These are phyloP conservation scores for Dicentrarchus labrax DNA, from an alignment of 2,113 vertebrate genomes.

Conservation along the genomic window DNA sequence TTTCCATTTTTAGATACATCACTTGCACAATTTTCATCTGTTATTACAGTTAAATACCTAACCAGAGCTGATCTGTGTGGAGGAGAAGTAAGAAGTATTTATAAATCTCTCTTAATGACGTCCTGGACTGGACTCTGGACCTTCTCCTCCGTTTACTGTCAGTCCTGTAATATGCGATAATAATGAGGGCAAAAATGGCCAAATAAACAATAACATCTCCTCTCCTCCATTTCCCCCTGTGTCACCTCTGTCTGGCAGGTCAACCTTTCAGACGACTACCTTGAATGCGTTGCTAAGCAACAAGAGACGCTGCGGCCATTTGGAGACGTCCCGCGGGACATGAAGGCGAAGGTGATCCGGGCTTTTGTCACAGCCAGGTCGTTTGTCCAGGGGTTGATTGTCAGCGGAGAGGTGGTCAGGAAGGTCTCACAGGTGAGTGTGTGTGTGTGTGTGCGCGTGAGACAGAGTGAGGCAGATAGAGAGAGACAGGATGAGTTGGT, in stretches of 20 bases:
- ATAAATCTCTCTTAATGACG: neutral
- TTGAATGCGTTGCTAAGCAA: slow-evolving; percentile 94
- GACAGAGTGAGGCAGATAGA: neutral
- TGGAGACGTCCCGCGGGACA: slow-evolving; percentile 89
- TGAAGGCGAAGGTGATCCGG: slow-evolving; percentile 89
- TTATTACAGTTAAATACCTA: neutral
- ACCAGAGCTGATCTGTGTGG: neutral
- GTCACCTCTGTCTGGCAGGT: slow-evolving; percentile 58
- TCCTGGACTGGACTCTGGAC: neutral
- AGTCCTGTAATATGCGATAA: no score
- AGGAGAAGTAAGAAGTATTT: neutral
- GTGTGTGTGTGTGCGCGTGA: slow-evolving; percentile 20
- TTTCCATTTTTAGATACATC: slow-evolving; percentile 11
- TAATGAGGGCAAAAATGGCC: neutral
- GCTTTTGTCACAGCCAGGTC: slow-evolving; percentile 91
- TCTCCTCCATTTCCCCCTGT: neutral
- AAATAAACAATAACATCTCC: neutral
- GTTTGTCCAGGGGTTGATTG: slow-evolving; percentile 90
- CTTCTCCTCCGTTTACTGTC: no score
- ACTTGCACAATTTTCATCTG: neutral
- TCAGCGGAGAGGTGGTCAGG: slow-evolving; percentile 89
- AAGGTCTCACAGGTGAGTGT: slow-evolving; percentile 92
- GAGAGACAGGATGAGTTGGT: slow-evolving; percentile 14
- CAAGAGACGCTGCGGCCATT: slow-evolving; percentile 91
- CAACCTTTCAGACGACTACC: slow-evolving; percentile 89